Evolutionary conservation across 2,113 vertebrate species (phyloP).

Genomic region (Loxodonta africana): DNA sequence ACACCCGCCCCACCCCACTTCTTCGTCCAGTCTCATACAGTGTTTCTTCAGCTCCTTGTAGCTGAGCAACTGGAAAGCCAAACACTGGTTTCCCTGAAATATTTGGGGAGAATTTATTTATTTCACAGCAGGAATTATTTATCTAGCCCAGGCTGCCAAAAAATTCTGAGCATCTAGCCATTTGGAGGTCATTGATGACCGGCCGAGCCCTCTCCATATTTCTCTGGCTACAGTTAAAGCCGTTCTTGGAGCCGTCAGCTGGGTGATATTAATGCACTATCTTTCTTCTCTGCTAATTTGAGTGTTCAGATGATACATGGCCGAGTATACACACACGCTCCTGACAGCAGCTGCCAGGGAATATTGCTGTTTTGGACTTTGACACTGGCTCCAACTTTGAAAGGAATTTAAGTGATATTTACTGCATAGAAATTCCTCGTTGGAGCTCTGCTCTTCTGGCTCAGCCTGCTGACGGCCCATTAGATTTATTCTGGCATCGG

Average conservation of each 20-base stretch:
- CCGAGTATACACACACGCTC: background rate
- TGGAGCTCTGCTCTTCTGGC: constrained; percentile 3
- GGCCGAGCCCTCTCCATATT: constrained; percentile 9
- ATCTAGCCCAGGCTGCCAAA: constrained; percentile 58
- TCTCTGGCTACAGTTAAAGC: constrained; percentile 61
- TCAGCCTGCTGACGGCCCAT: constrained; percentile 39
- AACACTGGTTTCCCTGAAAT: constrained; percentile 36
- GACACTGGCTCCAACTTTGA: constrained; percentile 79
- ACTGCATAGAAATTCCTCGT: constrained; percentile 56
- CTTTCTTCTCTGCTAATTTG: constrained; percentile 65
- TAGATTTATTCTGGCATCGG: constrained; percentile 39
- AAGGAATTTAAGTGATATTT: constrained; percentile 80
- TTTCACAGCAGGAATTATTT: constrained; percentile 55
- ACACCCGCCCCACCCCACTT: too few relatives aligned
- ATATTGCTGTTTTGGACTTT: constrained; percentile 79
- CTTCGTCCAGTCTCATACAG: background rate
- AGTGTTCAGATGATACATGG: constrained; percentile 52
- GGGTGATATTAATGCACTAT: constrained; percentile 51
- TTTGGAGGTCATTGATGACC: constrained; percentile 42
- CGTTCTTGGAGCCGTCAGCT: background rate
- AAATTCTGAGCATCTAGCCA: constrained; percentile 39
- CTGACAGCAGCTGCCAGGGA: constrained; percentile 54
- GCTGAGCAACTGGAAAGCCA: background rate
- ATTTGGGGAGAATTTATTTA: constrained; percentile 29
- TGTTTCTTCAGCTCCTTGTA: background rate